phyloP scores from a whole-genome alignment of 2,888 invertebrate species.

The Thymelicus lineola region DNA sequence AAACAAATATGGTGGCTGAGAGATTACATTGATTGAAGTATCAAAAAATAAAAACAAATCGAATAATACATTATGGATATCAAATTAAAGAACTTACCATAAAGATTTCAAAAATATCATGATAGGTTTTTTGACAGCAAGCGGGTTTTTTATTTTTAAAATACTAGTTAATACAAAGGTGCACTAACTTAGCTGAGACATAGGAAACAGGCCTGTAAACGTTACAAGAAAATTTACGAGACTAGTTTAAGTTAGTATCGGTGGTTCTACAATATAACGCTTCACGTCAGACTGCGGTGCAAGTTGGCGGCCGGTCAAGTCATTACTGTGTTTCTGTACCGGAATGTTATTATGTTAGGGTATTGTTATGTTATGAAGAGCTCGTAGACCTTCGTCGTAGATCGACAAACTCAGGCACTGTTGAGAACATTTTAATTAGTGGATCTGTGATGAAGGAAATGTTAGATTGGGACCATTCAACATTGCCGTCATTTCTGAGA shows the following conservation, averaged over 20 bases:
- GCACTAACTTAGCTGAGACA: not conserved
- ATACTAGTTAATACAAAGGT: too few relatives aligned
- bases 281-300: slow-evolving; percentile 31
- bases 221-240: slow-evolving; percentile 4
- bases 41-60: too few relatives aligned
- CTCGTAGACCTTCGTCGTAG: not conserved
- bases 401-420: not conserved
- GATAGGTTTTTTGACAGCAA: too few relatives aligned
- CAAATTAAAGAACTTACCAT: too few relatives aligned
- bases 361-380: not conserved
- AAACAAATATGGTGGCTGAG: too few relatives aligned
- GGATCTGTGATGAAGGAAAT: too few relatives aligned
- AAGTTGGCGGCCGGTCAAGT: slow-evolving; percentile 56
- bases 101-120: too few relatives aligned
- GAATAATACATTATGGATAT: too few relatives aligned
- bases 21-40: too few relatives aligned
- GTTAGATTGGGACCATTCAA: too few relatives aligned
- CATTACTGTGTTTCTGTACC: slow-evolving; percentile 45
- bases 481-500: too few relatives aligned
- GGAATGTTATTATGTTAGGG: slow-evolving; percentile 3
- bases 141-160: too few relatives aligned
- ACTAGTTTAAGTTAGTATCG: slow-evolving; percentile 7
- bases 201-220: slow-evolving; percentile 2
- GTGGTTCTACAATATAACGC: slow-evolving; percentile 3
- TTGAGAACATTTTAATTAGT: not conserved